Evolutionary conservation across 2,888 invertebrate genomes (phyloP).

Genomic region (Notodonta dromedarius): DNA sequence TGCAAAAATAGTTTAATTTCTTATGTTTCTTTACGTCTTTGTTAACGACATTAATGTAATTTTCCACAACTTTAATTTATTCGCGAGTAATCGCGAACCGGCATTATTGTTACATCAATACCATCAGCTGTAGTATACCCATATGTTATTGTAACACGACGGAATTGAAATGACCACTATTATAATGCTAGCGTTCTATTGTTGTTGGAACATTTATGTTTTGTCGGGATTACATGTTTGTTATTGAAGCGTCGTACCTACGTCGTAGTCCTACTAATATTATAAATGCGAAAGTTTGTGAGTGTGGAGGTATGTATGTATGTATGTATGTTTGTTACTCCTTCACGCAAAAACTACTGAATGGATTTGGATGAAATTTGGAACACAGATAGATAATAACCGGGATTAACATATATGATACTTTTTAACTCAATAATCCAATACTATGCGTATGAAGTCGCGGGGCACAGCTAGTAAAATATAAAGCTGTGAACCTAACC

Average conservation of each 20-base stretch:
- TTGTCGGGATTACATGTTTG: slow-evolving; percentile 6
- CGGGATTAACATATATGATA: too few species aligned
- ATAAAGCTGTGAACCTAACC: background rate
- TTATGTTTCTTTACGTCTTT: background rate
- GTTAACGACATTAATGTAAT: background rate
- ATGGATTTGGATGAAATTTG: too few species aligned
- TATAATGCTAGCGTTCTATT: slow-evolving; percentile 8
- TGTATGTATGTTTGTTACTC: too few species aligned
- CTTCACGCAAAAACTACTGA: too few species aligned
- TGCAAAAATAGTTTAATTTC: background rate
- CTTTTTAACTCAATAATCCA: too few species aligned
- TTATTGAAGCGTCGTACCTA: slow-evolving; percentile 1
- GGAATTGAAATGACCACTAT: slow-evolving; percentile 9
- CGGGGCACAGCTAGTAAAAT: too few species aligned
- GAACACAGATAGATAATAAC: too few species aligned
- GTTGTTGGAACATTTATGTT: slow-evolving; percentile 17
- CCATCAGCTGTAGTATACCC: slow-evolving; percentile 23
- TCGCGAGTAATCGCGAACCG: background rate
- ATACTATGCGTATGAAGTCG: too few species aligned
- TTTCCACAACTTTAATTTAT: slow-evolving; percentile 1
- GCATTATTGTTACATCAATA: slow-evolving; percentile 8
- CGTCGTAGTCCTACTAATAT: too few species aligned
- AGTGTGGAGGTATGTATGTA: too few species aligned
- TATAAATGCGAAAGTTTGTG: too few species aligned
- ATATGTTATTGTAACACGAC: slow-evolving; percentile 14